Evolutionary conservation across 2,113 vertebrate genomes (phyloP).

Genomic region (Apodemus sylvaticus): DNA sequence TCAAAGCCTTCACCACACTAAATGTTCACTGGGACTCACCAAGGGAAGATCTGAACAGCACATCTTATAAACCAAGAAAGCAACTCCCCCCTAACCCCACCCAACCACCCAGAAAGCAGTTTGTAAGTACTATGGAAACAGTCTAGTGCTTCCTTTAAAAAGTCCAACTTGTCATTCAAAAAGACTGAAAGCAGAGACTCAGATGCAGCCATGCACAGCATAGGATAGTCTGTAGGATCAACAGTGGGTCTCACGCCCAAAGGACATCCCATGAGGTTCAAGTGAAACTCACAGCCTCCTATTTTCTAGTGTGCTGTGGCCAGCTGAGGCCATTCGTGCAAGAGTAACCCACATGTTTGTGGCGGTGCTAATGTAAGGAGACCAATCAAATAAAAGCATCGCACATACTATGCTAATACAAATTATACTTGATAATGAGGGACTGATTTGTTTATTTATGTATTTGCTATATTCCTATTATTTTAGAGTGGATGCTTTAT

Average conservation of each 20-base stretch:
- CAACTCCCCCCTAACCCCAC: neutral
- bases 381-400: neutral
- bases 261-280: neutral
- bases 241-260: too few species aligned
- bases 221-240: neutral
- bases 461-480: neutral
- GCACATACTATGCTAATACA: neutral
- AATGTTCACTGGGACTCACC: neutral
- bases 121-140: neutral
- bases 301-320: neutral
- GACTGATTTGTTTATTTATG: neutral
- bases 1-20: neutral
- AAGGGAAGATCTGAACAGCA: neutral
- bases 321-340: neutral
- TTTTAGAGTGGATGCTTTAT: neutral
- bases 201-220: neutral
- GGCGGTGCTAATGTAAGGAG: neutral
- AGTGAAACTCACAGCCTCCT: neutral
- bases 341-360: neutral
- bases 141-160: neutral
- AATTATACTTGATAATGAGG: neutral
- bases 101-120: neutral
- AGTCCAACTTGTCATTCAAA: conserved; percentile 11
- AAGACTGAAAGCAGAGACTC: conserved; percentile 20
- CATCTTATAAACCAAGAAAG: neutral